Conservation (phyloP, 2,797 vertebrate species). For the Tamandua tetradactyla region DNA sequence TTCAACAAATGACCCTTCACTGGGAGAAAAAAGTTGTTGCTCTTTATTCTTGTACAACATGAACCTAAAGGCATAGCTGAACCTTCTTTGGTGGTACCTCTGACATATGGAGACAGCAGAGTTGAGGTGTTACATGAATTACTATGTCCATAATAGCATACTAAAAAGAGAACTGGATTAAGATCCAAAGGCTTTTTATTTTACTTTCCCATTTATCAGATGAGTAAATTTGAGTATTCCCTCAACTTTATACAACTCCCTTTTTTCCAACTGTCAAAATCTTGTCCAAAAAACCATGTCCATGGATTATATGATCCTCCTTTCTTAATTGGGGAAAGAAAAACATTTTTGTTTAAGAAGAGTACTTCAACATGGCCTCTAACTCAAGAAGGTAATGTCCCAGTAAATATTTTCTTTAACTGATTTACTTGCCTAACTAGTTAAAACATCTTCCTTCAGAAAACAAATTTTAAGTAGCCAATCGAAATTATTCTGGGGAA, state of each 20-base stretch:
- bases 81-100: not conserved
- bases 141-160: not conserved
- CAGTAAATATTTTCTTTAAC: not conserved
- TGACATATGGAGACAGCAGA: not conserved
- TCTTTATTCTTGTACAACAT: not conserved
- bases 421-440: not conserved
- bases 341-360: not conserved
- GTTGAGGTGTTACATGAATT: not conserved
- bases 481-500: not conserved
- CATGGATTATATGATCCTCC: not conserved
- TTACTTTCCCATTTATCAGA: not conserved
- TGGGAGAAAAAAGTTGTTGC: not conserved
- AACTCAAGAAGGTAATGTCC: not conserved
- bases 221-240: not conserved
- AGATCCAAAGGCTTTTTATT: not conserved
- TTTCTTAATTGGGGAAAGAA: not conserved
- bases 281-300: not conserved
- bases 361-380: not conserved
- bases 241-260: not conserved
- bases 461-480: not conserved
- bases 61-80: not conserved
- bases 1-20: not conserved
- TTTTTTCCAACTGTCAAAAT: not conserved
- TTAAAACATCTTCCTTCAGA: slow-evolving; percentile 21
- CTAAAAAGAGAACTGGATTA: not conserved